Evolutionary conservation across 2,888 invertebrate genomes (phyloP), one percentile per base, ranked within the genome.

Genomic region (Chydorus sphaericus): DNA sequence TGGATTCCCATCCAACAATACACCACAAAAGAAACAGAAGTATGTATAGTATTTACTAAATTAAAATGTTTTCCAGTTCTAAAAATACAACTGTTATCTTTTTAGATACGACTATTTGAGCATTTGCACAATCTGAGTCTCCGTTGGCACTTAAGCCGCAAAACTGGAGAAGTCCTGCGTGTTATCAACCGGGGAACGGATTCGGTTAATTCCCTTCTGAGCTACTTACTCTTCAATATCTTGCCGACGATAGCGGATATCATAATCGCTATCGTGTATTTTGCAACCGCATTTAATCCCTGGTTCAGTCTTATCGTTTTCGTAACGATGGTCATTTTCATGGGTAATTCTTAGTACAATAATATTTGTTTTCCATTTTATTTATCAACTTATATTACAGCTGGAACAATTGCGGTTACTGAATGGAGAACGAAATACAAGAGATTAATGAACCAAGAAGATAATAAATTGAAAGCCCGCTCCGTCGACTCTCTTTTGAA

Each of bases 381-480:
- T 54, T 26, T 30, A 29, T 50, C 39, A 50, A 31, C 48, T 38
- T 14, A 11, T 55, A 59, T 71, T 73, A 14, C 70, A 93, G 91
- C 75, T 66, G 77, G 81, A 11, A 97, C 97, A 1, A 82, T 97
- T 65, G 70, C 73, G 16, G 78, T 97, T n/a, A 97, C 97, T 0
- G 96, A 97, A 72, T 97, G 97, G 97, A 78, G 97, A 14, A 97
- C 96, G 0, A 90, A 96, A 70, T 97, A 80, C 72, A 85, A 94
- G 62, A 76, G 96, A 31, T 78, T 84, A 5, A 93, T 94, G 92
- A 98, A 97, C 71, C 74, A 83, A 29, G 85, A 91, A 0, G 96
- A 97, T 67, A 98, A 97, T 70, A 88, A 83, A 36, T 84, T 86
- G 58, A 84, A 89, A 64, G 88, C 92, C 5, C 79, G 85, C 58